These are phyloP conservation scores for Phylloscopus trochilus DNA, from an alignment of 2,113 vertebrate species.

Conservation along the genomic window DNA sequence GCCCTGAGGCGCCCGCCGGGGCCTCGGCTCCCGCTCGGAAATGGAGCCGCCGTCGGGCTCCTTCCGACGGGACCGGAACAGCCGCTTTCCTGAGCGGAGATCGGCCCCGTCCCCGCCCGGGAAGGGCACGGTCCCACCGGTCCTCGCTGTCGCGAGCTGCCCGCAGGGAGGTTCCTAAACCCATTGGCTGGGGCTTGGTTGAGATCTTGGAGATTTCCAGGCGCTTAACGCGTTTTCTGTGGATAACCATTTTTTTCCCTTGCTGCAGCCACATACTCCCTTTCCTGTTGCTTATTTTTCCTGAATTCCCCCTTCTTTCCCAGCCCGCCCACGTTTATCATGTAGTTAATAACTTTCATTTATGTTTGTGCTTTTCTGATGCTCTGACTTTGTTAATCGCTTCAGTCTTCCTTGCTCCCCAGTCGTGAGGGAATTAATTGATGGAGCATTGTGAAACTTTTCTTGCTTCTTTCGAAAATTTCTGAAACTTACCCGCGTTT, in stretches of 20 bases:
- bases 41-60: conserved; percentile 42
- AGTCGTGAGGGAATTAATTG: not conserved
- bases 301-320: not conserved
- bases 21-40: conserved; percentile 29
- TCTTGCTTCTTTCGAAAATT: not conserved
- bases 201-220: not conserved
- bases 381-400: not conserved
- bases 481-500: not conserved
- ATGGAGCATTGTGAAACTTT: not conserved
- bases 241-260: not conserved
- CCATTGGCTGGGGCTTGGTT: not conserved
- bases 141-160: not conserved
- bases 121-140: not conserved
- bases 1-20: not conserved
- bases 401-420: not conserved
- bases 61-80: conserved; percentile 60
- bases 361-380: not conserved
- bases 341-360: not conserved
- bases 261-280: not conserved
- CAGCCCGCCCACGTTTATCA: not conserved
- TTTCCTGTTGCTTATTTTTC: not conserved
- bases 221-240: not conserved
- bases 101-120: conserved; percentile 18
- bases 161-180: not conserved
- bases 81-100: conserved; percentile 44